phyloP scores from a whole-genome alignment of 2,113 vertebrate genomes.

The Oncorhynchus mykiss region DNA sequence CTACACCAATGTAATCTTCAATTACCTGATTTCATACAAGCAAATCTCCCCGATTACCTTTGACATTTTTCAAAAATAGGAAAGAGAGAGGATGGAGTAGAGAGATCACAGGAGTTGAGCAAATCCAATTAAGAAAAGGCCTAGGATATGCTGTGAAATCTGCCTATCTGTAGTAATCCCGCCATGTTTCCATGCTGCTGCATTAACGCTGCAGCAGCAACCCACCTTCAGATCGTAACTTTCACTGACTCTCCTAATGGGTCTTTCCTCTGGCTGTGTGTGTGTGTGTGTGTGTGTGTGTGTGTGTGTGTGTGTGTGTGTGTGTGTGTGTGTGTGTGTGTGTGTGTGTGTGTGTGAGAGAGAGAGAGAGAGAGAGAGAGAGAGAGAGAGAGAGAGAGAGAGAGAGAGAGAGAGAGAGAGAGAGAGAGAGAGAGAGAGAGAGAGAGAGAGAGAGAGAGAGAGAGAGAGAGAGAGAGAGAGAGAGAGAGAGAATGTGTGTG shows the following conservation, averaged over 20 bases:
- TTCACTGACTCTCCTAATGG: constrained; percentile 35
- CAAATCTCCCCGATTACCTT: too few relatives aligned
- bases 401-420: not conserved
- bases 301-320: constrained; percentile 16
- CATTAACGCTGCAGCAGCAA: constrained; percentile 26
- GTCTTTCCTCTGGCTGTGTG: not conserved
- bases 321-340: not conserved
- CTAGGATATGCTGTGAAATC: constrained; percentile 36
- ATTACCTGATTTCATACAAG: too few relatives aligned
- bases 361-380: not conserved
- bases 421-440: not conserved
- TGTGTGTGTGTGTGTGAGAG: constrained; percentile 1
- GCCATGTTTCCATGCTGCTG: constrained; percentile 41
- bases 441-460: not conserved
- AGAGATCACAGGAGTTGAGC: too few relatives aligned
- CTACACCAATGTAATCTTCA: too few relatives aligned
- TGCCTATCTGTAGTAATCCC: constrained; percentile 53
- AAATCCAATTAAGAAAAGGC: too few relatives aligned
- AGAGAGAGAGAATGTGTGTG: constrained; percentile 4
- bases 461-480: not conserved
- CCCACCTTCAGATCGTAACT: constrained; percentile 16
- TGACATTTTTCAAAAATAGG: too few relatives aligned
- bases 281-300: constrained; percentile 5
- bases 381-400: not conserved
- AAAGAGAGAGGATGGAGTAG: too few relatives aligned